Evolutionary conservation across 2,888 invertebrate species (phyloP), one percentile per base, ranked within the genome.

Genomic region (Acronicta alni): DNA sequence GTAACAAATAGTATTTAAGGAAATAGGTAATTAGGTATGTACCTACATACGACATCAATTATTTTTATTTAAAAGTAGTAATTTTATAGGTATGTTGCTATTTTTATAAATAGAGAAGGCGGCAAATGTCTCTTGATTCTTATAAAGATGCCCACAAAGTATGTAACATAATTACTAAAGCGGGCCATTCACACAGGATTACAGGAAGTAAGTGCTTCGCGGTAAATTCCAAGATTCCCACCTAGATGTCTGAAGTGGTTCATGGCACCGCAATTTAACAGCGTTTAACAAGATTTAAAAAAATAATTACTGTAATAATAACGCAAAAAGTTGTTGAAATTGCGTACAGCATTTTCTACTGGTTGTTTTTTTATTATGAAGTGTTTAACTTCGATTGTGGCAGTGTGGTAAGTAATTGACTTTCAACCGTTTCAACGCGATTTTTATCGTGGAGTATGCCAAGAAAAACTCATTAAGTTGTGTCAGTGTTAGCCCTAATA

Each of bases 211-310:
- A 61, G 55, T 55, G 56, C 41, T 71, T 71, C 41, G 38, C 60
- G 37, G 45, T 48, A 38, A 57, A 77, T 75, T 45, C 67, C 66
- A 30, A 68, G 72, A 75, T 69, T 69, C 62, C 38, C 38, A 48
- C 53, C 71, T 72, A 74, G 63, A 65, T 55, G 52, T 46, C 49
- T 58, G 43, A 65, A 73, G 67, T 71, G 58, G 69, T 16, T 55
- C 67, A 73, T 65, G 37, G 30, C 39, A 26, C 41, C 8, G 65
- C 58, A 65, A 62, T 72, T 75, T 65, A 41, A 41, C 46, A 57
- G 37, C 51, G 15, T 63, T 67, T 66, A 75, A 59, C 43, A 30
- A 20, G 43, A 46, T 67, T n/a, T n/a, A n/a, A 43, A 46, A 62
- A 49, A 26, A 46, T 65, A 59, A 51, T 49, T 18, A 32, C 14